Percentiles rank a stretch among this genome's conserved stretches.
These are phyloP conservation scores for Melospiza georgiana DNA, from an alignment of 2,113 vertebrate species.

Conservation along the genomic window DNA sequence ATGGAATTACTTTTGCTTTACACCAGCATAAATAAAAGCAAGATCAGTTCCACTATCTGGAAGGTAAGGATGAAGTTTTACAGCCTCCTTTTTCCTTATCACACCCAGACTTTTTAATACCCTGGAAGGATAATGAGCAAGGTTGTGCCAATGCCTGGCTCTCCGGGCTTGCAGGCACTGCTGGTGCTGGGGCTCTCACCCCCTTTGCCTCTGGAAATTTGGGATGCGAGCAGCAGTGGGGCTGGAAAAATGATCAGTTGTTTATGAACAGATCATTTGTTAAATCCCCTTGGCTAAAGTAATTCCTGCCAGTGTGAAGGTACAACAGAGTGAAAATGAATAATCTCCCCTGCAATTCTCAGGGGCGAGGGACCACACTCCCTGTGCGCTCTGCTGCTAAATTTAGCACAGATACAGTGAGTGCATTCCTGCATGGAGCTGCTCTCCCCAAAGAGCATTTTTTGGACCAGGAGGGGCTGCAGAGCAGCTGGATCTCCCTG, in stretches of 20 bases:
- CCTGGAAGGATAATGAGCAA: neutral
- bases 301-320: constrained; percentile 51
- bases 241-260: constrained; percentile 6
- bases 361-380: neutral
- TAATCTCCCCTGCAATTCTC: constrained; percentile 27
- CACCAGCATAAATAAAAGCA: constrained; percentile 50
- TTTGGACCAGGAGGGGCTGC: neutral
- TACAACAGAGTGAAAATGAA: constrained; percentile 54
- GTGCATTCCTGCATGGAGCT: constrained; percentile 37
- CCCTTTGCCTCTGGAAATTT: neutral
- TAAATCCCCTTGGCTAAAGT: constrained; percentile 60
- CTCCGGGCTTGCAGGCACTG: neutral
- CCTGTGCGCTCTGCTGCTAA: neutral
- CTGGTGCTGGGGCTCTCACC: neutral
- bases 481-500: neutral
- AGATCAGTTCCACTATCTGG: constrained; percentile 43
- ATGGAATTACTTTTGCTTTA: constrained; percentile 54
- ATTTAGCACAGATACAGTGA: constrained; percentile 59
- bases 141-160: neutral
- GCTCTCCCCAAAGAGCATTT: constrained; percentile 1
- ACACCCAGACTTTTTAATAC: neutral
- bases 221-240: neutral
- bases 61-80: constrained; percentile 61
- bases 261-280: constrained; percentile 52
- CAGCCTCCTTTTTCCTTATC: constrained; percentile 50